Evolutionary conservation across 2,113 vertebrate genomes (phyloP).

Genomic region (Myrmecobius fasciatus): DNA sequence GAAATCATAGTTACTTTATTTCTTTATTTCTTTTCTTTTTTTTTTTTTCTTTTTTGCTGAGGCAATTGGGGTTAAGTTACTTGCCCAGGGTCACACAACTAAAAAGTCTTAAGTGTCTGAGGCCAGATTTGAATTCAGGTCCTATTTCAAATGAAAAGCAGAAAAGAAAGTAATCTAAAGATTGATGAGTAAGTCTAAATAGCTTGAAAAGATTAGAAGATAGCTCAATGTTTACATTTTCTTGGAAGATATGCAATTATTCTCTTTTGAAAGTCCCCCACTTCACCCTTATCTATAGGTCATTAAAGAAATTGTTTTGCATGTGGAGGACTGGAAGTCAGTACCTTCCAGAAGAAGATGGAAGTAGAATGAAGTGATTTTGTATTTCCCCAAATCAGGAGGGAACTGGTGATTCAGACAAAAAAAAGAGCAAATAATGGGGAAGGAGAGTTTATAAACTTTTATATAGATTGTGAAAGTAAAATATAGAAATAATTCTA

Average conservation of each 20-base stretch:
- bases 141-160: background rate
- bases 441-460: background rate
- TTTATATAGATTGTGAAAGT: background rate
- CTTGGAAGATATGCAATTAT: background rate
- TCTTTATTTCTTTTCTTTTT: too few relatives aligned
- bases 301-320: background rate
- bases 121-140: too few relatives aligned
- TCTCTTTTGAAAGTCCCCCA: background rate
- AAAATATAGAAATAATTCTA: background rate
- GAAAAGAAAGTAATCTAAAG: background rate
- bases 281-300: background rate
- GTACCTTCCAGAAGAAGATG: background rate
- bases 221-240: background rate
- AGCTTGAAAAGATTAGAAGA: background rate
- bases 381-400: background rate
- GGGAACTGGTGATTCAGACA: background rate
- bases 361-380: background rate
- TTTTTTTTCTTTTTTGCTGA: too few relatives aligned
- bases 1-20: background rate
- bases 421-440: background rate
- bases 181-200: background rate
- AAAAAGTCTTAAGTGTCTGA: too few relatives aligned
- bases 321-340: background rate
- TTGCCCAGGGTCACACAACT: too few relatives aligned
- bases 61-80: too few relatives aligned